Evolutionary conservation across 1,140 invertebrate genomes (phyloP).

Genomic region (Bicyclus anynana): DNA sequence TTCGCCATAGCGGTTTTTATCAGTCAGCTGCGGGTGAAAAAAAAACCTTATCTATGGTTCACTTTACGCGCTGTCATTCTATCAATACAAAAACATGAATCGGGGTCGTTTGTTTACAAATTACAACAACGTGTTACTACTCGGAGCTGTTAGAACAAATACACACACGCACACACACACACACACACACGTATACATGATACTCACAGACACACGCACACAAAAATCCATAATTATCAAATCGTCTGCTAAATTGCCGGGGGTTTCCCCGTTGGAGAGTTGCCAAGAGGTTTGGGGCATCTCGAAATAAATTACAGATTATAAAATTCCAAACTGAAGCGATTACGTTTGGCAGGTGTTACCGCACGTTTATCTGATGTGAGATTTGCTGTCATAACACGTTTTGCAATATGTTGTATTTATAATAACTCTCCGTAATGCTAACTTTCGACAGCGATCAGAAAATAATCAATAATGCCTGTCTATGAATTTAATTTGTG

Average conservation of each 20-base stretch:
- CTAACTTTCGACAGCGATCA: too few relatives aligned
- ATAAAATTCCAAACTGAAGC: conserved; percentile 46
- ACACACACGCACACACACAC: conserved; percentile 4
- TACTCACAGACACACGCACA: conserved; percentile 15
- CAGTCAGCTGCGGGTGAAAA: too few relatives aligned
- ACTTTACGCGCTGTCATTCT: too few relatives aligned
- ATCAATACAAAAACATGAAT: not conserved
- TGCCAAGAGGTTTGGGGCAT: conserved; percentile 61
- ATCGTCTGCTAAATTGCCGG: conserved; percentile 58
- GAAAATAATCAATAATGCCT: too few relatives aligned
- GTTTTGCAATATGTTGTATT: not conserved
- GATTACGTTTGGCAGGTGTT: conserved; percentile 31
- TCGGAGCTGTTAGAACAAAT: conserved; percentile 15
- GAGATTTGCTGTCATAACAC: not conserved
- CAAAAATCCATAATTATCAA: conserved; percentile 62
- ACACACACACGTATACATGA: too few relatives aligned
- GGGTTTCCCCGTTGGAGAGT: conserved; percentile 61
- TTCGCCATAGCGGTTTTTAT: too few relatives aligned
- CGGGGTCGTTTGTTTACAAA: not conserved
- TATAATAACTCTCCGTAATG: too few relatives aligned
- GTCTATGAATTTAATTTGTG: too few relatives aligned
- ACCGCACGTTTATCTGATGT: not conserved
- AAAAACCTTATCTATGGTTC: too few relatives aligned
- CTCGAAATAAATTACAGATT: conserved; percentile 62
- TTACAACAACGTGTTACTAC: conserved; percentile 8